Percentiles rank a stretch among this genome's conserved stretches.
Conservation (phyloP, 2,113 vertebrate species). For the Tiliqua scincoides region DNA sequence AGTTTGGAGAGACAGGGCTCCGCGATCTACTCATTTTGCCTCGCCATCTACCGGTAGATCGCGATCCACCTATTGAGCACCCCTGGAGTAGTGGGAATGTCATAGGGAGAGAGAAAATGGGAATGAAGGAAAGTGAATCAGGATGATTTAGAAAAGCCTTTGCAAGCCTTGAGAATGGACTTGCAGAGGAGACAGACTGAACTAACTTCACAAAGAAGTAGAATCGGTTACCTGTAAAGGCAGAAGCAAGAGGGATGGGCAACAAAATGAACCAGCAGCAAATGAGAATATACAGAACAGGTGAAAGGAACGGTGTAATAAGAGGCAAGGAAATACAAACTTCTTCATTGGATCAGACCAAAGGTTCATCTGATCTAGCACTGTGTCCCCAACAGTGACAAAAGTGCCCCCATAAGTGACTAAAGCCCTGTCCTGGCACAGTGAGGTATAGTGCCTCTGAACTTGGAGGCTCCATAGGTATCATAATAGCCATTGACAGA, state of each 20-base stretch:
- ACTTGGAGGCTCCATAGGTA: background rate
- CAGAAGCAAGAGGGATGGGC: background rate
- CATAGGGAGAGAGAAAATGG: background rate
- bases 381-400: background rate
- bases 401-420: background rate
- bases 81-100: background rate
- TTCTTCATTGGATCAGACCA: background rate
- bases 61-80: no score
- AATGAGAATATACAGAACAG: background rate
- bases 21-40: no score
- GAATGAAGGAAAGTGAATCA: background rate
- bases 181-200: background rate
- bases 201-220: background rate
- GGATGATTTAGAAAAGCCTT: background rate
- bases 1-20: no score
- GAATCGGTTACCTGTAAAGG: background rate
- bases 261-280: background rate
- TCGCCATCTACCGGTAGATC: no score
- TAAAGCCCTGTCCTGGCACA: background rate
- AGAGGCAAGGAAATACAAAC: background rate
- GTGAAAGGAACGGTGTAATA: background rate
- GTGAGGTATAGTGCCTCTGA: no score
- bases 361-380: background rate
- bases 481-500: background rate
- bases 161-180: background rate